These are phyloP conservation scores for Andrena fulva DNA, from an alignment of 2,888 invertebrate genomes.

Conservation along the genomic window DNA sequence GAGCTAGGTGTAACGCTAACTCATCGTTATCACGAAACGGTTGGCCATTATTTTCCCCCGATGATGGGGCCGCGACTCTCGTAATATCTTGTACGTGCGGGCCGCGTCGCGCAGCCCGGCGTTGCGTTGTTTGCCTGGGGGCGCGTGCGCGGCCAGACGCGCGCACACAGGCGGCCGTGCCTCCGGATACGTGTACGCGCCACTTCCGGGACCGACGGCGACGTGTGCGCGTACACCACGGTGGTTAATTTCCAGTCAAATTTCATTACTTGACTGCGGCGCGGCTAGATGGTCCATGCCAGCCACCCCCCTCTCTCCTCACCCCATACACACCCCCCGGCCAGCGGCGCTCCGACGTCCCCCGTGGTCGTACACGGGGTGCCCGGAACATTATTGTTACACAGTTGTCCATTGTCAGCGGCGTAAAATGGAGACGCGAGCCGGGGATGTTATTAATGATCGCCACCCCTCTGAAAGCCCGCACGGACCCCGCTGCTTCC, in stretches of 20 bases:
- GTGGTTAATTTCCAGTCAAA: constrained; percentile 84
- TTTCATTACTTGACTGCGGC: constrained; percentile 83
- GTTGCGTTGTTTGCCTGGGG: constrained; percentile 39
- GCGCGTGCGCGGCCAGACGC: constrained; percentile 48
- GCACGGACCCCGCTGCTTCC: constrained; percentile 10
- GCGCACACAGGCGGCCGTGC: constrained; percentile 36
- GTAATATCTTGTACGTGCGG: constrained; percentile 69
- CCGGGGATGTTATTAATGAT: constrained; percentile 78
- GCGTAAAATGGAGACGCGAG: constrained; percentile 76
- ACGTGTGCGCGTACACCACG: constrained; percentile 70
- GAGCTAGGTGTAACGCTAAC: constrained; percentile 80
- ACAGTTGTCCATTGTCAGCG: constrained; percentile 79
- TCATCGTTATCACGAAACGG: constrained; percentile 83
- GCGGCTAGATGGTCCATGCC: constrained; percentile 75
- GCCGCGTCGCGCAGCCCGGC: constrained; percentile 30
- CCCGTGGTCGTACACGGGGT: constrained; percentile 51
- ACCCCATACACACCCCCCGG: constrained; percentile 18
- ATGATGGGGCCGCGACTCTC: constrained; percentile 73
- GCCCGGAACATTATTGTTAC: constrained; percentile 81
- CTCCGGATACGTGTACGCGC: constrained; percentile 55
- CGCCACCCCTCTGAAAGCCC: constrained; percentile 48
- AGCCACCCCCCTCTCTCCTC: constrained; percentile 37
- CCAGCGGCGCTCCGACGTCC: constrained; percentile 41
- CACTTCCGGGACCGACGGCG: constrained; percentile 53
- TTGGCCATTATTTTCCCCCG: constrained; percentile 81